Evolutionary conservation across 64 coral and sea anemone species (phyloP).

Genomic region (Platygyra sinensis): DNA sequence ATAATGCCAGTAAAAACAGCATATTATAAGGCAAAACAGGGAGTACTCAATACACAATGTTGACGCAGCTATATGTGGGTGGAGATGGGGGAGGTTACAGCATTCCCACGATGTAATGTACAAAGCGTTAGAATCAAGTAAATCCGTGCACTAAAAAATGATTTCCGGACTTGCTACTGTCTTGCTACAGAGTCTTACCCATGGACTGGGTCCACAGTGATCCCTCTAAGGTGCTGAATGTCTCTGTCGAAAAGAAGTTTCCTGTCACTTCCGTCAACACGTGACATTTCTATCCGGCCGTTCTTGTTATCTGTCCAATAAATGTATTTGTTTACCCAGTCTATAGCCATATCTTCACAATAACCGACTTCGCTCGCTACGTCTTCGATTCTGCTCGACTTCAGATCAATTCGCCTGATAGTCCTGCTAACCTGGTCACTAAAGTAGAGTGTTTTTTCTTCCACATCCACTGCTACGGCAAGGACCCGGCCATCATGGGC

Average conservation of each 20-base stretch:
- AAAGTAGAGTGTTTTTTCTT: neutral
- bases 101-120: too few species aligned
- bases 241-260: neutral
- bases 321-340: neutral
- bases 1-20: too few species aligned
- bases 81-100: too few species aligned
- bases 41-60: too few species aligned
- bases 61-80: too few species aligned
- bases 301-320: neutral
- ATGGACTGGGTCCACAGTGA: neutral
- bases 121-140: too few species aligned
- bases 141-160: too few species aligned
- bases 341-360: neutral
- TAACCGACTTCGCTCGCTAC: neutral
- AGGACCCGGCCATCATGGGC: neutral
- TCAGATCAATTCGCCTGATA: neutral
- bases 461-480: neutral
- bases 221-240: neutral
- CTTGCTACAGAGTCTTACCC: neutral
- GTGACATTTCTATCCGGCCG: neutral
- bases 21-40: too few species aligned
- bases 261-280: neutral
- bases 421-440: neutral
- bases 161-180: too few species aligned
- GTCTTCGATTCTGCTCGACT: neutral